A percentile compares a stretch with the other conserved stretches of the same genome.
Evolutionary conservation across 2,797 vertebrate species (phyloP).

Genomic region (Acipenser ruthenus): DNA sequence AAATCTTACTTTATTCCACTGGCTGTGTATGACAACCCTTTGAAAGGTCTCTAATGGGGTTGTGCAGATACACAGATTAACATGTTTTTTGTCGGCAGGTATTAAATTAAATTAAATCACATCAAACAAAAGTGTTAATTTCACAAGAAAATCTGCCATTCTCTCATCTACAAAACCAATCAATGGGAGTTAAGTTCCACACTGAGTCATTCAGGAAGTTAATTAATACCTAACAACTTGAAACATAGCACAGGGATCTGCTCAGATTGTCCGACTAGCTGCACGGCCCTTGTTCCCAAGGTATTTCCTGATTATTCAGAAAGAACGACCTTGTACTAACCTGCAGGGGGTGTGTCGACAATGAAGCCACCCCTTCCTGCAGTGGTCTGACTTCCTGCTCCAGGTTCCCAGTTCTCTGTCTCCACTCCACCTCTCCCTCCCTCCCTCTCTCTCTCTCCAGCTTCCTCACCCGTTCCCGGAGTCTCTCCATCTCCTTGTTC

Average conservation of each 20-base stretch:
- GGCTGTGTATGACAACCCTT: too few species aligned
- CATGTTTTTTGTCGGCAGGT: too few species aligned
- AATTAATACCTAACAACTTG: not conserved
- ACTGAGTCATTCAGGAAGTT: not conserved
- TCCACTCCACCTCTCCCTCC: conserved; percentile 41
- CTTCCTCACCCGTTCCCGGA: conserved; percentile 18
- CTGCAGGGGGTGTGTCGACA: conserved; percentile 11
- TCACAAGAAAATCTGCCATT: conserved; percentile 8
- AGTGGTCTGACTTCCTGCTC: conserved; percentile 23
- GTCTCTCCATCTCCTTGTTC: conserved; percentile 10
- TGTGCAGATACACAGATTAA: too few species aligned
- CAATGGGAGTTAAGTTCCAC: not conserved
- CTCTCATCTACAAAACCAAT: conserved; percentile 4
- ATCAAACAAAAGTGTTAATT: too few species aligned
- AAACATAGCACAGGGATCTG: not conserved
- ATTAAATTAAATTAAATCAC: too few species aligned
- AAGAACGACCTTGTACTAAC: conserved; percentile 9
- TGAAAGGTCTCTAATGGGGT: too few species aligned
- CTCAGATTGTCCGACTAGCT: too few species aligned
- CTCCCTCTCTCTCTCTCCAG: conserved; percentile 13
- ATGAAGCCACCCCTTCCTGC: not conserved
- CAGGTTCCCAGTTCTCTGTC: conserved; percentile 44
- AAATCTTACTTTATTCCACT: too few species aligned
- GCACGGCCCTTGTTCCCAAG: too few species aligned
- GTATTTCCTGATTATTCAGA: too few species aligned